These are phyloP conservation scores for Solenodon paradoxus DNA, from an alignment of 2,113 vertebrate species.

Conservation along the genomic window DNA sequence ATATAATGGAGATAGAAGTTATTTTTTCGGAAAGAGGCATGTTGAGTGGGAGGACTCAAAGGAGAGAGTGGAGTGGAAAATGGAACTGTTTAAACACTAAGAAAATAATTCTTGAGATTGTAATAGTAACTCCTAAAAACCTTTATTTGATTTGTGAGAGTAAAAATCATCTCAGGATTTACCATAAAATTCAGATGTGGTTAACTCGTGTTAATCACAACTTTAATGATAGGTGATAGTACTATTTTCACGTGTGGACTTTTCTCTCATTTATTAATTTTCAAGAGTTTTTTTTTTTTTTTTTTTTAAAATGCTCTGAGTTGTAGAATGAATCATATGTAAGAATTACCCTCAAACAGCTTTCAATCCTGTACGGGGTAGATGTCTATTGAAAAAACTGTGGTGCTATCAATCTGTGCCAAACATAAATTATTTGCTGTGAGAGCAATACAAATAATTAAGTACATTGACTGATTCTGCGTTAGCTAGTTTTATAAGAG, in stretches of 20 bases:
- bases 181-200: background rate
- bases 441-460: background rate
- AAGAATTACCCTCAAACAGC: background rate
- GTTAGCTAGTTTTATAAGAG: background rate
- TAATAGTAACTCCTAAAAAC: no score
- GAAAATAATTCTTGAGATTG: no score
- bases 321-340: background rate
- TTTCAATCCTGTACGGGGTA: background rate
- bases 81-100: no score
- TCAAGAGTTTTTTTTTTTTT: background rate
- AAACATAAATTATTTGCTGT: background rate
- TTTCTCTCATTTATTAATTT: conserved; percentile 19
- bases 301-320: background rate
- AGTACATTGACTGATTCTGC: background rate
- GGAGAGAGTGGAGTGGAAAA: background rate
- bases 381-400: background rate
- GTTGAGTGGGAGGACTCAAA: background rate
- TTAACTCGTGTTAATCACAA: background rate
- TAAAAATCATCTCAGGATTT: background rate
- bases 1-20: background rate
- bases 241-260: background rate
- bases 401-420: background rate
- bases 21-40: background rate
- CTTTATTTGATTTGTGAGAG: background rate
- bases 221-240: background rate